A percentile compares a stretch with the other conserved stretches of the same genome.
Evolutionary conservation across 2,797 vertebrate genomes (phyloP).

Genomic region (Mallotus villosus): DNA sequence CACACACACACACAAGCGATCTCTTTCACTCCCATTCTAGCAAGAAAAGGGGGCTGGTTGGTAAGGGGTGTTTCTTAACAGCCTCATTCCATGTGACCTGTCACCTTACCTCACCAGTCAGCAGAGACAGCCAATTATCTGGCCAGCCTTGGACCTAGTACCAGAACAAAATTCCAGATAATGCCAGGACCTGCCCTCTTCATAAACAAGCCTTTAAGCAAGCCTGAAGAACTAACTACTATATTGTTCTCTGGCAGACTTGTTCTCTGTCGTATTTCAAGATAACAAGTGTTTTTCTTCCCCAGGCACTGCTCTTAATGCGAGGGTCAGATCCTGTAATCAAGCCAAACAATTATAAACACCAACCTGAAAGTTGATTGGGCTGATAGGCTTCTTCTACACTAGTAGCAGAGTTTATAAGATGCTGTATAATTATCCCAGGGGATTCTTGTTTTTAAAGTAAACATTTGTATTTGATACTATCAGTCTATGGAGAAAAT

Average conservation of each 20-base stretch:
- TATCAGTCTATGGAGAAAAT: neutral
- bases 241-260: neutral
- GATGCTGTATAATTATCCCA: neutral
- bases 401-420: neutral
- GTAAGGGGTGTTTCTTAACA: neutral
- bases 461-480: constrained; percentile 2
- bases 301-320: neutral
- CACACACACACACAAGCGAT: too few species aligned
- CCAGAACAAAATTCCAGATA: too few species aligned
- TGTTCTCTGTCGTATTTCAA: neutral
- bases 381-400: neutral
- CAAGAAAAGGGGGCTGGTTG: neutral
- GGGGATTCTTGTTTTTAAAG: neutral
- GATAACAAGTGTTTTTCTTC: neutral
- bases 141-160: too few species aligned
- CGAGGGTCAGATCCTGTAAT: neutral
- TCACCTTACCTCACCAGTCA: neutral
- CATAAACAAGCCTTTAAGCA: neutral
- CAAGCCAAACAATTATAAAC: neutral
- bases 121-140: too few species aligned
- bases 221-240: neutral
- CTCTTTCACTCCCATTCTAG: neutral
- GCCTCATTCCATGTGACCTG: neutral
- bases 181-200: too few species aligned
- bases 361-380: neutral